Evolutionary conservation across 2,113 vertebrate genomes (phyloP).

Genomic region (Pollimyrus isidori): DNA sequence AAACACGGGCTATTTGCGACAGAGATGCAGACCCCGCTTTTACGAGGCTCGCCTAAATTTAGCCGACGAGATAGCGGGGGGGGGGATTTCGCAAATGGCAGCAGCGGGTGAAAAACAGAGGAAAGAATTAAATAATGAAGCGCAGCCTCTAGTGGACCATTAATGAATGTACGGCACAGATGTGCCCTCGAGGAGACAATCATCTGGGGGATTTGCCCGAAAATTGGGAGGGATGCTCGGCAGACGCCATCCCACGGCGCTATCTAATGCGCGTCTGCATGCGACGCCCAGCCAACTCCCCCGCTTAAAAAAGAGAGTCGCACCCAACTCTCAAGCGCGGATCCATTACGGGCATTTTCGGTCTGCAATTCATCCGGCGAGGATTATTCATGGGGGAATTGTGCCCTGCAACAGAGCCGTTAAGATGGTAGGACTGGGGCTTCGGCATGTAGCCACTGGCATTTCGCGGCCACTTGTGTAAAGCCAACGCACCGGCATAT

Average conservation of each 20-base stretch:
- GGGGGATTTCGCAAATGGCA: constrained; percentile 62
- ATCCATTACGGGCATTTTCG: constrained; percentile 38
- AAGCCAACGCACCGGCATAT: neutral
- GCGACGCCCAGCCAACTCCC: constrained; percentile 30
- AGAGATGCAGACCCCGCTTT: constrained; percentile 43
- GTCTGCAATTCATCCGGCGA: constrained; percentile 27
- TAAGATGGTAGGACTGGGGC: neutral
- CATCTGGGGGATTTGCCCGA: constrained; percentile 55
- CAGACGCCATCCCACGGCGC: constrained; percentile 43
- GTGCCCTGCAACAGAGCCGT: neutral
- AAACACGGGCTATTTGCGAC: constrained; percentile 52
- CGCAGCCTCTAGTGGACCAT: constrained; percentile 50
- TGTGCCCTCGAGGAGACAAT: constrained; percentile 63
- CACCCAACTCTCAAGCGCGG: constrained; percentile 43
- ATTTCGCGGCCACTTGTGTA: neutral
- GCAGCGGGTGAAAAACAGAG: constrained; percentile 25
- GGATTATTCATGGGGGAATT: constrained; percentile 30
- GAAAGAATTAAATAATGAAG: constrained; percentile 62
- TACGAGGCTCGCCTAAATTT: constrained; percentile 50
- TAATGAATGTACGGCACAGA: constrained; percentile 48
- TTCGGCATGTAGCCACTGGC: neutral
- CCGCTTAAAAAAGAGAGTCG: constrained; percentile 44
- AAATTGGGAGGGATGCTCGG: constrained; percentile 51
- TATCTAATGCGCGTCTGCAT: constrained; percentile 44
- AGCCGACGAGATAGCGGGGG: constrained; percentile 42